These are phyloP conservation scores for Girardia tigrina DNA, from an alignment of 2,888 invertebrate genomes.

Conservation along the genomic window DNA sequence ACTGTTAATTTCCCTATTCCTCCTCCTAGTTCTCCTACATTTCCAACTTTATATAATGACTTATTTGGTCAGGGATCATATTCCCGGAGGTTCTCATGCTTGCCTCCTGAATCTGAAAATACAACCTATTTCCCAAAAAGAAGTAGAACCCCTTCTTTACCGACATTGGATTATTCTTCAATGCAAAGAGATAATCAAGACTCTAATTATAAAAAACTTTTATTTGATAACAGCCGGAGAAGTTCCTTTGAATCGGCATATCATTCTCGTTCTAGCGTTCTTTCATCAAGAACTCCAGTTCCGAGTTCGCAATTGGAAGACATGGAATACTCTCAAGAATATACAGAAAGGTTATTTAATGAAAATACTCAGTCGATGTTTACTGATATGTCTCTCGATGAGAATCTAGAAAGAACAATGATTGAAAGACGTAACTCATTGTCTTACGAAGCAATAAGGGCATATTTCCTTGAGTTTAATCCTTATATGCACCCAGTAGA, in stretches of 20 bases:
- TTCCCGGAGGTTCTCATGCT: not conserved
- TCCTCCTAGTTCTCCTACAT: not conserved
- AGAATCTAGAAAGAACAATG: slow-evolving; percentile 1
- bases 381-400: not conserved
- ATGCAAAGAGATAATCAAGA: not conserved
- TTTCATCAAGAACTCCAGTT: not conserved
- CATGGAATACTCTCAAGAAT: not conserved
- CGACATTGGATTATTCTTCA: not conserved
- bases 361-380: not conserved
- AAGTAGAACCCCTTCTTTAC: not conserved
- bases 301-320: not conserved
- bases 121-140: not conserved
- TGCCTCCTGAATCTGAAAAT: not conserved
- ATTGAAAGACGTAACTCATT: not conserved
- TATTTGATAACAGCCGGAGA: not conserved
- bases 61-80: not conserved
- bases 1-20: not conserved
- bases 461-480: not conserved
- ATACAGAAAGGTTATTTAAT: not conserved
- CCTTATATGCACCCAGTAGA: not conserved
- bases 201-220: not conserved
- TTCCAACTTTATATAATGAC: not conserved
- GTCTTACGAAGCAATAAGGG: not conserved
- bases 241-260: not conserved
- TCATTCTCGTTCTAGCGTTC: not conserved